Evolutionary conservation across 2,888 invertebrate genomes (phyloP), one percentile per base, ranked within the genome.

Genomic region (Oxyteleia sp.): DNA sequence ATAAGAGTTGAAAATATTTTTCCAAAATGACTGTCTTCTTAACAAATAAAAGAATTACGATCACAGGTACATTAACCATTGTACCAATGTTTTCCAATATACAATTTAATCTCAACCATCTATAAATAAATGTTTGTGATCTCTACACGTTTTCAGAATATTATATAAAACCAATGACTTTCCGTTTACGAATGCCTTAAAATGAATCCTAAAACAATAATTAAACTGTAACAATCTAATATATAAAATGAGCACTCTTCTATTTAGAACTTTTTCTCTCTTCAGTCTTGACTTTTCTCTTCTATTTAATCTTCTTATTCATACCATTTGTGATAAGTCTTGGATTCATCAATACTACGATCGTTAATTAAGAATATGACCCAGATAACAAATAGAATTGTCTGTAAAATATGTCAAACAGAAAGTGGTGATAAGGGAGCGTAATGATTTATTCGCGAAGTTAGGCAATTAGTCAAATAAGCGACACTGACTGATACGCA

Each of bases 401-500:
- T 41, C 18, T 4, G 29, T 15, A 41, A 66, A 75, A 41, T 38
- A 49, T 59, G 26, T 51, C 20, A 41, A 66, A 61, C 16, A 59
- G 41, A 38, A 64, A 43, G 55, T 55, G 61, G 45, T 15, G 38
- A 78, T 63, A 63, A 78, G 55, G 18, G 18, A 61, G 3, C 61
- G 41, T 15, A 53, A 68, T 41, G 38, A 75, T 16, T 59, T 59
- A 18, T 35, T 26, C 26, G 41, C 20, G n/a, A 53, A 74, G 13
- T 72, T 47, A 78, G 82, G 75, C 69, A 72, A 61, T 64, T 49
- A 59, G 26, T 55, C 43, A 26, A 23, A 66, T 53, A 41, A 53
- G 35, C 1, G 57, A 51, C 66, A 55, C 1, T 74, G 10, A 75
- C 69, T 75, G 69, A 81, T 75, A 45, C 13, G 7, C 26, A 64